Percentiles rank a stretch among this genome's conserved stretches.
Conservation (phyloP, 2,113 vertebrate species). For the Fulica atra region DNA sequence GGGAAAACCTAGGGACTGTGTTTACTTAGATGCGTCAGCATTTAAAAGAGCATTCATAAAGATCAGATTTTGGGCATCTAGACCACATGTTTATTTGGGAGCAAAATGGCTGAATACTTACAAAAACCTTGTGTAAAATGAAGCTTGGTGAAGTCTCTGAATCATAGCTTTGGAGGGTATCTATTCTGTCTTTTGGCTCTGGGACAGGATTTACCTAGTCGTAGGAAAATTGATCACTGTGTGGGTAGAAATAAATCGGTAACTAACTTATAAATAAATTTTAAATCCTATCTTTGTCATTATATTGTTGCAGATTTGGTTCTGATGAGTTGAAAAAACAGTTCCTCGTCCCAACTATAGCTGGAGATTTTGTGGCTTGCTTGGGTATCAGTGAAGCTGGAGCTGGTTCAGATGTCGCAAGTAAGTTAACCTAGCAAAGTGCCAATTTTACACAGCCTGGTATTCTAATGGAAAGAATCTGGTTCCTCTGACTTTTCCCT, state of each 20-base stretch:
- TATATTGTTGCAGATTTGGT: slow-evolving; percentile 77
- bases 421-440: slow-evolving; percentile 64
- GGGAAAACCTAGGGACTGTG: not conserved
- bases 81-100: not conserved
- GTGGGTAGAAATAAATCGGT: not conserved
- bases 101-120: not conserved
- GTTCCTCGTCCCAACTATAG: slow-evolving; percentile 80
- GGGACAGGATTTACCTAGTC: not conserved
- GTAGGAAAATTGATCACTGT: not conserved
- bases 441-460: not conserved
- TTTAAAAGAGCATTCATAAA: not conserved
- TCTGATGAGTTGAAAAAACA: slow-evolving; percentile 81
- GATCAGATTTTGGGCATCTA: not conserved
- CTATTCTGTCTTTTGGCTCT: not conserved
- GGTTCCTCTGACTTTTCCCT: not conserved
- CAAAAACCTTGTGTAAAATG: not conserved
- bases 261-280: not conserved
- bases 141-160: not conserved
- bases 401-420: slow-evolving; percentile 86
- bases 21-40: not conserved
- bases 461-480: not conserved
- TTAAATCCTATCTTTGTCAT: not conserved
- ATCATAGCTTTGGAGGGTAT: not conserved
- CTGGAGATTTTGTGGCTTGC: slow-evolving; percentile 84
- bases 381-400: slow-evolving; percentile 84